Percentiles rank a stretch among this genome's conserved stretches.
Conservation (phyloP, 2,797 vertebrate genomes). For the Brachyalestes nurse region DNA sequence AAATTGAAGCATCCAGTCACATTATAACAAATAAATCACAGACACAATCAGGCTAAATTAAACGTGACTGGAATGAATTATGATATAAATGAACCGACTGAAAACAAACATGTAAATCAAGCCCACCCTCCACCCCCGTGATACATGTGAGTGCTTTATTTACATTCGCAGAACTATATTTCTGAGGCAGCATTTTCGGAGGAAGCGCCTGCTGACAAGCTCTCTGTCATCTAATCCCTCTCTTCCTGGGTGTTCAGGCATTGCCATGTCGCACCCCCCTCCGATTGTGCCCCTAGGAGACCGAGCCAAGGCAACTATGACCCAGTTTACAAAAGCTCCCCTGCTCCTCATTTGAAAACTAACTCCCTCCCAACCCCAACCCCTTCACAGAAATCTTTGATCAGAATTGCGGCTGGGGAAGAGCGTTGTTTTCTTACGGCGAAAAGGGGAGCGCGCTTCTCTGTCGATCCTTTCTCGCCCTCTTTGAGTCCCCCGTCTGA, state of each 20-base stretch:
- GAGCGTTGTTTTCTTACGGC: slow-evolving; percentile 73
- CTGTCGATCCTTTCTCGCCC: slow-evolving; percentile 55
- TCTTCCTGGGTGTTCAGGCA: slow-evolving; percentile 63
- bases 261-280: slow-evolving; percentile 50
- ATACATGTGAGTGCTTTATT: slow-evolving; percentile 39
- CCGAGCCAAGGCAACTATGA: slow-evolving; percentile 69
- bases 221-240: slow-evolving; percentile 56
- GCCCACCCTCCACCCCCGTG: neutral
- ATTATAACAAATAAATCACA: neutral
- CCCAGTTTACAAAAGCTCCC: slow-evolving; percentile 72
- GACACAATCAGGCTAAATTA: neutral
- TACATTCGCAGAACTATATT: slow-evolving; percentile 56
- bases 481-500: slow-evolving; percentile 53
- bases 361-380: slow-evolving; percentile 42
- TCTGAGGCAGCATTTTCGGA: slow-evolving; percentile 61
- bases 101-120: slow-evolving; percentile 22
- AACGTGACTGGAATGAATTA: slow-evolving; percentile 4
- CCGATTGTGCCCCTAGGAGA: slow-evolving; percentile 53
- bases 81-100: slow-evolving; percentile 16
- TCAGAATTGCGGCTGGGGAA: slow-evolving; percentile 73
- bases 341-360: slow-evolving; percentile 65
- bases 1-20: neutral
- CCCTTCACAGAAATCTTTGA: slow-evolving; percentile 71
- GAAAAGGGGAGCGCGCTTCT: slow-evolving; percentile 62
- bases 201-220: slow-evolving; percentile 47